Conservation (phyloP, 2,888 invertebrate genomes). For the Harpagoxenus sublaevis region DNA sequence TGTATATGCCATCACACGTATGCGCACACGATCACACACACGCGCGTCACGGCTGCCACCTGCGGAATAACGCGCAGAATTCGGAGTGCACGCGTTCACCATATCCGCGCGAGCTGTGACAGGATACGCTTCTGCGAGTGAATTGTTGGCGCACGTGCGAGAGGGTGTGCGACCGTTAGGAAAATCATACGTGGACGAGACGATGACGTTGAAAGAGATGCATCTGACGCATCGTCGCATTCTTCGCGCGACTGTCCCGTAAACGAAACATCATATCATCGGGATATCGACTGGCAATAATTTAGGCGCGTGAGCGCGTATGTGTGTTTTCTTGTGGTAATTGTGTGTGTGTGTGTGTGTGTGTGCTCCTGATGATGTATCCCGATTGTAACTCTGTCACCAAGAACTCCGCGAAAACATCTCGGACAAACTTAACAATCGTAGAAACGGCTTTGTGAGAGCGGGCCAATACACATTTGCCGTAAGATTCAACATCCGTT, state of each 20-base stretch:
- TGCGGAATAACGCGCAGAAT: constrained; percentile 65
- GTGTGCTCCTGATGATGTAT: background rate
- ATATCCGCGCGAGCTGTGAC: constrained; percentile 3
- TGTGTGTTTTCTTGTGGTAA: background rate
- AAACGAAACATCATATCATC: background rate
- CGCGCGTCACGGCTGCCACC: constrained; percentile 63
- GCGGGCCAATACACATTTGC: too few species aligned
- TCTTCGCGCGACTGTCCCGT: background rate
- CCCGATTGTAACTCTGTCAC: background rate
- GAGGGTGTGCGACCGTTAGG: background rate
- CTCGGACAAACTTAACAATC: background rate
- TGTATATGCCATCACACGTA: constrained; percentile 29
- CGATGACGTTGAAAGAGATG: background rate
- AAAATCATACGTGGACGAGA: background rate
- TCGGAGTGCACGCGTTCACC: constrained; percentile 24
- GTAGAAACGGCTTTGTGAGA: background rate
- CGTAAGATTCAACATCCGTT: background rate
- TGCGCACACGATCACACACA: constrained; percentile 3
- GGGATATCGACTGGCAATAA: background rate
- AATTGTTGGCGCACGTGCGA: constrained; percentile 48
- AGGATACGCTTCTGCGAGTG: constrained; percentile 22
- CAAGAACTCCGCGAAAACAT: background rate
- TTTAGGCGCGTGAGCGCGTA: background rate
- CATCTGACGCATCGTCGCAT: background rate
- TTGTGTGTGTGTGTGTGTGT: background rate